Conservation (phyloP, 2,797 vertebrate genomes). For the Alectoris magna region DNA sequence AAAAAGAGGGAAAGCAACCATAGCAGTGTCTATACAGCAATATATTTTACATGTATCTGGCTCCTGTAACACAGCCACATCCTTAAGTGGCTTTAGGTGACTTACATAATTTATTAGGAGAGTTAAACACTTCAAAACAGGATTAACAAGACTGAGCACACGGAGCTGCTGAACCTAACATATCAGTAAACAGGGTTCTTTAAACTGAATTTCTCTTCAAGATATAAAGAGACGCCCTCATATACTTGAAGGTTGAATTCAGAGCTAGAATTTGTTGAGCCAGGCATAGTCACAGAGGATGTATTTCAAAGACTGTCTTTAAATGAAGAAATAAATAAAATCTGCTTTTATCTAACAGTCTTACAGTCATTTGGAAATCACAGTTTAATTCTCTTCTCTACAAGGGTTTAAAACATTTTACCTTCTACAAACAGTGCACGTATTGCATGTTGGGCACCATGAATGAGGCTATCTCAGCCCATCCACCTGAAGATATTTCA, state of each 20-base stretch:
- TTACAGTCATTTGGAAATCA: background rate
- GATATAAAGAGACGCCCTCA: background rate
- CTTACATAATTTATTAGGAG: background rate
- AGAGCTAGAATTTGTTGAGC: background rate
- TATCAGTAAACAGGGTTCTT: background rate
- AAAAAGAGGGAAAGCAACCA: background rate
- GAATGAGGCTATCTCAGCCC: background rate
- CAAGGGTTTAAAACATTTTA: conserved; percentile 14
- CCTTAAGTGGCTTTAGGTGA: background rate
- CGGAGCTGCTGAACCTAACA: background rate
- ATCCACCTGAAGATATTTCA: background rate
- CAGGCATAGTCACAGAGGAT: background rate
- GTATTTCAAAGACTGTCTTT: background rate
- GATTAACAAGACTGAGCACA: background rate
- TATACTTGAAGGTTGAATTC: background rate
- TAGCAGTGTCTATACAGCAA: background rate
- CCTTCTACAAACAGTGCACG: background rate
- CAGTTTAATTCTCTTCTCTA: background rate
- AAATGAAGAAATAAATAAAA: background rate
- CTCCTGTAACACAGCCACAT: background rate
- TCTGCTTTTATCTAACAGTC: background rate
- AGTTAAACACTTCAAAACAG: background rate
- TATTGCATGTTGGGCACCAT: background rate
- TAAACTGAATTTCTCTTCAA: background rate
- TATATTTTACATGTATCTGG: background rate